These are phyloP conservation scores for Epinephelus malabaricus DNA, from an alignment of 2,797 vertebrate genomes.

Conservation along the genomic window DNA sequence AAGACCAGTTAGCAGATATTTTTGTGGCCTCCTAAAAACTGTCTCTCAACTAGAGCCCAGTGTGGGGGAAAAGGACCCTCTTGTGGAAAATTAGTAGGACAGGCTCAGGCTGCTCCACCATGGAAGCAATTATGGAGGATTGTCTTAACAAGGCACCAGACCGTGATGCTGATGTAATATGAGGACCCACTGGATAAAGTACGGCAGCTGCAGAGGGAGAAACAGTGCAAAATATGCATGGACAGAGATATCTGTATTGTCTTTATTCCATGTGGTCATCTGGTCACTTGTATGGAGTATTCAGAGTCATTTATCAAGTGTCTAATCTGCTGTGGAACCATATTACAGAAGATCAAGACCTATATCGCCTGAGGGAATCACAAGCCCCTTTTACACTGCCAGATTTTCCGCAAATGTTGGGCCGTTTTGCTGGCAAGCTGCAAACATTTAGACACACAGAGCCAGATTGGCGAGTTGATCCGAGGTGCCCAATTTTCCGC, in stretches of 20 bases:
- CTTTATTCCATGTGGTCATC: slow-evolving; percentile 94
- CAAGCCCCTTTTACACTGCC: too few species aligned
- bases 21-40: slow-evolving; percentile 1
- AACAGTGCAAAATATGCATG: slow-evolving; percentile 97
- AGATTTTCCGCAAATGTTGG: too few species aligned
- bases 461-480: too few species aligned
- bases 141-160: too few species aligned
- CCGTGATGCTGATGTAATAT: slow-evolving; percentile 17
- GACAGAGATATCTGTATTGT: slow-evolving; percentile 90
- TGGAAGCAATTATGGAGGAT: too few species aligned
- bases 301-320: slow-evolving; percentile 89
- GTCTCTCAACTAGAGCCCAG: not conserved
- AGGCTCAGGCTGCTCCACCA: too few species aligned
- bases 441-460: too few species aligned
- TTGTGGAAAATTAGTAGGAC: too few species aligned
- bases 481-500: too few species aligned
- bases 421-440: too few species aligned
- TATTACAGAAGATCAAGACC: slow-evolving; percentile 91
- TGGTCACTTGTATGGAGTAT: slow-evolving; percentile 91
- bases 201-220: slow-evolving; percentile 91
- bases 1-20: slow-evolving; percentile 16
- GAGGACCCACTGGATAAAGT: slow-evolving; percentile 91
- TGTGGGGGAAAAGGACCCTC: too few species aligned
- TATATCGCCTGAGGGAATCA: slow-evolving; percentile 87
- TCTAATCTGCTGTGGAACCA: slow-evolving; percentile 91